These are phyloP conservation scores for Felis catus DNA, from an alignment of 2,113 vertebrate genomes.

Conservation along the genomic window DNA sequence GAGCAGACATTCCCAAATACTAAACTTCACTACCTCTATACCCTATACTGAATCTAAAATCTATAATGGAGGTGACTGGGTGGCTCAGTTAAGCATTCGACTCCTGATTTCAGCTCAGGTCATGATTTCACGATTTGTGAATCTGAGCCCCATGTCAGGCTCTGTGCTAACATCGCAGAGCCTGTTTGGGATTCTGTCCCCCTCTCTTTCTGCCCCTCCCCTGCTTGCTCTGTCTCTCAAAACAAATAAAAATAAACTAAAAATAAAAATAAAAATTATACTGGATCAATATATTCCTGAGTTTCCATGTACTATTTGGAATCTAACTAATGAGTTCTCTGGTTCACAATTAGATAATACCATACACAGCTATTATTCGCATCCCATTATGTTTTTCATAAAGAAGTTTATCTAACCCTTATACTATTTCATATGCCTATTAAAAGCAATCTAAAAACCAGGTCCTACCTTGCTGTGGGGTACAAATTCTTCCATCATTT, in stretches of 20 bases:
- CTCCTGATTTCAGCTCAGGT: too few species aligned
- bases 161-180: too few species aligned
- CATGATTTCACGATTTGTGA: too few species aligned
- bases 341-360: constrained; percentile 30
- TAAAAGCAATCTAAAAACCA: background rate
- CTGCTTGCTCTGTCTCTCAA: too few species aligned
- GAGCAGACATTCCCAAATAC: background rate
- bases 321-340: constrained; percentile 4
- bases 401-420: constrained; percentile 29
- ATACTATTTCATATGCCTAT: background rate
- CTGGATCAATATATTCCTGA: constrained; percentile 2
- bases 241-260: too few species aligned
- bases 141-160: too few species aligned
- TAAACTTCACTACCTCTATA: background rate
- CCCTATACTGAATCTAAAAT: background rate
- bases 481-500: constrained; percentile 99
- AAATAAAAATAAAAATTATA: background rate
- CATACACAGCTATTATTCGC: background rate
- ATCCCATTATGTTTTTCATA: background rate
- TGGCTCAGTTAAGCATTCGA: too few species aligned
- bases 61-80: background rate
- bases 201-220: too few species aligned
- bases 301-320: background rate
- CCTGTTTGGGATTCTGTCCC: too few species aligned
- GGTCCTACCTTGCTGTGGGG: constrained; percentile 95